Base-by-base conservation (phyloP, 1,140 invertebrate species). In the Scylla paramamosain region DNA sequence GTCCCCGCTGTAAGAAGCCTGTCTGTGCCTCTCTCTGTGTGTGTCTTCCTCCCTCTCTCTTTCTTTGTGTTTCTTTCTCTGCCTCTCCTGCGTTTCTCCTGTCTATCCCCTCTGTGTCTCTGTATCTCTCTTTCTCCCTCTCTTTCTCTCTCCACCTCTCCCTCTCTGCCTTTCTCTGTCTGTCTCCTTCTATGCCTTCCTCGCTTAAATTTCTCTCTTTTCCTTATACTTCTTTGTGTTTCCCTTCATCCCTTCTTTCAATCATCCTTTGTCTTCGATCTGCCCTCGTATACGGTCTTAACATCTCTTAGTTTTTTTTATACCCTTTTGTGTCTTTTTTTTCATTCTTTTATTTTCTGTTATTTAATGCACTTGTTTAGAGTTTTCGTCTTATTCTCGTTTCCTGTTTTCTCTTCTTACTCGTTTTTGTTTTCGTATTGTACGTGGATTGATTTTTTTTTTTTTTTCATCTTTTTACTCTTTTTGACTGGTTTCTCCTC, bases 11-110 rank as follows among this genome's bases (percentile, higher is more conserved):
- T 59, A 59, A 48, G 52, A 59, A 59, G 52, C 10, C 88, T 46
- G 0, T 39, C 39, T 90, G 10, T 90, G 0, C n/a, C 88, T 90
- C 31, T 90, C 39, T 90, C 31, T 59, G 25, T 59, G 46, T 59
- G 25, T 91, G 25, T 52, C 90, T 91, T 29, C 59, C 48, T 91
- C 90, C 59, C 90, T 59, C 90, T 91, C 90, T 67, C 90, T 59
- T 31, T 67, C n/a, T 91, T 8, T 6, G 7, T 91, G 4, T 52
- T 25, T 52, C 28, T 52, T 6, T 45, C 12, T 52, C 29, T 20
- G 12, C 28, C 7, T 59, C 14, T 48, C 4, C 46, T 4, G 46
- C 28, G 31, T 32, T 67, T 12, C 31, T 6, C 31, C 6, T 82
- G 29, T 82, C 39, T 59, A 25, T 31, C 29, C 8, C n/a, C 8